phyloP scores from a whole-genome alignment of 2,888 invertebrate genomes.

The Cantharis rufa region DNA sequence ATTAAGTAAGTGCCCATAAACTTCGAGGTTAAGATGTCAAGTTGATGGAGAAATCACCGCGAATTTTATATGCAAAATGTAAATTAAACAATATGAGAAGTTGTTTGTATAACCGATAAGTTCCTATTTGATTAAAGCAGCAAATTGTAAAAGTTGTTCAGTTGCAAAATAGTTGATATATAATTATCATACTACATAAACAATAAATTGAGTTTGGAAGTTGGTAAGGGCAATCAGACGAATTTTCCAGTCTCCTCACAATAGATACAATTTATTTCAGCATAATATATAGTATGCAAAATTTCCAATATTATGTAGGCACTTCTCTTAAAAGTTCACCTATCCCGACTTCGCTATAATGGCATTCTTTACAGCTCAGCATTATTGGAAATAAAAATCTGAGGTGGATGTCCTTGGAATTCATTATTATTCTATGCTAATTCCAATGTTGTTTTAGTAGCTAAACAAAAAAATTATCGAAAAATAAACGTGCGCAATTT shows the following conservation, averaged over 20 bases:
- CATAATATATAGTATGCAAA: not conserved
- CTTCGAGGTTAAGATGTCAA: slow-evolving; percentile 24
- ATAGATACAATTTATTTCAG: too few relatives aligned
- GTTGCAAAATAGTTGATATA: not conserved
- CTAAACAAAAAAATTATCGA: not conserved
- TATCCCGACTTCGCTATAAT: not conserved
- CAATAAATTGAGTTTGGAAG: not conserved
- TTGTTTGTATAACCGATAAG: not conserved
- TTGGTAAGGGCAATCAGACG: too few relatives aligned
- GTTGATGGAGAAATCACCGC: slow-evolving; percentile 15
- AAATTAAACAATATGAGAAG: not conserved
- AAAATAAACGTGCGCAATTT: not conserved
- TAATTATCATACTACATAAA: not conserved
- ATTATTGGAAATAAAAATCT: not conserved
- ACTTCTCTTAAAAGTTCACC: not conserved
- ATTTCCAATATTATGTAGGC: not conserved
- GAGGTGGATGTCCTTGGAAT: not conserved
- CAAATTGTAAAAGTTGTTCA: not conserved
- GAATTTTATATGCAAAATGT: not conserved
- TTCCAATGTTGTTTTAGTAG: not conserved
- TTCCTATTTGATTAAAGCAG: not conserved
- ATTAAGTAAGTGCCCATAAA: slow-evolving; percentile 8
- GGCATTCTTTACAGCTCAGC: not conserved
- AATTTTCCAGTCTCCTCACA: too few relatives aligned
- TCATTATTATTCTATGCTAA: not conserved